Evolutionary conservation across 2,888 invertebrate species (phyloP), one percentile per base, ranked within the genome.

Genomic region (Balanococcus diminutus): DNA sequence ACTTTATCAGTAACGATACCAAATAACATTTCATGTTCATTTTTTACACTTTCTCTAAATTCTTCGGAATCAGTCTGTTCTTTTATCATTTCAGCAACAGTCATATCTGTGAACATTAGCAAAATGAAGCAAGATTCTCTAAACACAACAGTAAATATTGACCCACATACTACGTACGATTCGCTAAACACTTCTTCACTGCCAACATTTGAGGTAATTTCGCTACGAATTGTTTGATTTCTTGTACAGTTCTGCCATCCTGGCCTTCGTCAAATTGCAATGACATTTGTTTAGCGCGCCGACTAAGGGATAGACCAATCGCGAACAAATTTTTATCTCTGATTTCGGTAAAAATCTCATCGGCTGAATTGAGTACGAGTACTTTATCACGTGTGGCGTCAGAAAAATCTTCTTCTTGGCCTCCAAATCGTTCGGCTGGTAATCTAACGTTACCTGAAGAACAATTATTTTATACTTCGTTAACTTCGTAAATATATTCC

Each of bases 241-340:
- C 97, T 89, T 96, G 96, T n/a, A 99, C 95, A 0, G 97, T 95
- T 90, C 96, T 96, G 86, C 96, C 95, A 81, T 89, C 89, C 82
- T 93, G 93, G 89, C 96, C 95, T 36, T 95, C 92, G 90, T 96
- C 94, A 89, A 96, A 92, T 89, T 97, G 95, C 0, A 94, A 93
- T 87, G 96, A 95, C 84, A 98, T 96, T 6, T 94, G 92, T 89
- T 95, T 96, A 0, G 97, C 97, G 90, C 96, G 96, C 88, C 94
- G 94, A 1, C 96, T 95, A 0, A 99, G 91, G 16, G 95, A 93
- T 56, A 95, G 93, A 3, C 97, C 97, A 6, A 98, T 95, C 87
- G 96, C 95, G 89, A 96, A 96, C 89, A 98, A 98, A 91, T 96
- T 97, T 89, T 95, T 96, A 89, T 98, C 98, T 56, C 98, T 92